A percentile compares a stretch with the other conserved stretches of the same genome.
Evolutionary conservation across 2,113 vertebrate species (phyloP).

Genomic region (Nyctibius bracteatus): DNA sequence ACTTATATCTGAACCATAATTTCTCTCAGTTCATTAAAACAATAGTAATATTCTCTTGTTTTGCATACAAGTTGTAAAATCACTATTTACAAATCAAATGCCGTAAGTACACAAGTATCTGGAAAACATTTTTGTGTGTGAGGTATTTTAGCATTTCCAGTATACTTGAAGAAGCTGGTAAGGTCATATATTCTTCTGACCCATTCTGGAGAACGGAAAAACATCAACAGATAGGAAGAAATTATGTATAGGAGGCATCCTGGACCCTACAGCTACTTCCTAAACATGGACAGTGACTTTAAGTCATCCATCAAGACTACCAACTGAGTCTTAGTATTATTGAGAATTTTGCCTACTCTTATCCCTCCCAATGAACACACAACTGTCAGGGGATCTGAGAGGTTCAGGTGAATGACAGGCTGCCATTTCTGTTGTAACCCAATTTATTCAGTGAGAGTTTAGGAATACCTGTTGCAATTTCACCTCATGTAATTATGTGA

Average conservation of each 20-base stretch:
- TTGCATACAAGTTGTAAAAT: neutral
- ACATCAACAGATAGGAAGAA: neutral
- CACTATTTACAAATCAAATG: neutral
- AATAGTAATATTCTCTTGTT: neutral
- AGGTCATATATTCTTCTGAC: neutral
- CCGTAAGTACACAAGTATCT: neutral
- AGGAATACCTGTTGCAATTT: neutral
- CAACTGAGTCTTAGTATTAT: neutral
- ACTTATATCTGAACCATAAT: neutral
- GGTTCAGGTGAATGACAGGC: neutral
- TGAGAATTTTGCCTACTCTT: neutral
- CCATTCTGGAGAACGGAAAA: neutral
- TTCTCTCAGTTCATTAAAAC: neutral
- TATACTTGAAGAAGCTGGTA: neutral
- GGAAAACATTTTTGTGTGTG: accelerated
- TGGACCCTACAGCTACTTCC: neutral
- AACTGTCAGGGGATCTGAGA: neutral
- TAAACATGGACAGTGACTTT: neutral
- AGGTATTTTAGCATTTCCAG: neutral
- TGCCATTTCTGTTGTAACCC: neutral
- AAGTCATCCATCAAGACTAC: neutral
- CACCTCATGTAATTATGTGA: neutral
- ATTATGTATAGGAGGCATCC: neutral
- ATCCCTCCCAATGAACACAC: neutral
- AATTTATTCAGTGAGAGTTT: neutral